Conservation (phyloP, 2,888 invertebrate genomes). For the Leptopterna dolabrata region DNA sequence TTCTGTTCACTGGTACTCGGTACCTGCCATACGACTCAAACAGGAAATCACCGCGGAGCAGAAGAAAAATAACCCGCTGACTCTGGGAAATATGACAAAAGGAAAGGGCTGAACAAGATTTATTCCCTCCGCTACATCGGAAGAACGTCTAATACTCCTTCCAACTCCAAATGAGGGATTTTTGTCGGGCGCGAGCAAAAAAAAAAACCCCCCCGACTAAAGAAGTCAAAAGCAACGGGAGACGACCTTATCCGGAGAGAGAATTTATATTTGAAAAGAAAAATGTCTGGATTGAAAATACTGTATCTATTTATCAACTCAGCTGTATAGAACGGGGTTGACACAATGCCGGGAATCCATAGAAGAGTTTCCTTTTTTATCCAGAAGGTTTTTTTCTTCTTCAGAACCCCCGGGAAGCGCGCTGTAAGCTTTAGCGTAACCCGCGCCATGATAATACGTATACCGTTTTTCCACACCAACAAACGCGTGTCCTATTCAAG, state of each 20-base stretch:
- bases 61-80: neutral
- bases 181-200: neutral
- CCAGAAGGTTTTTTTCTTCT: neutral
- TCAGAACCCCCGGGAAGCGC: neutral
- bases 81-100: neutral
- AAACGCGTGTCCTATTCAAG: slow-evolving; percentile 45
- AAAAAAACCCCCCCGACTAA: neutral
- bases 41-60: too few relatives aligned
- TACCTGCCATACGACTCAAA: too few relatives aligned
- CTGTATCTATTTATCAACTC: slow-evolving; percentile 18
- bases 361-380: neutral
- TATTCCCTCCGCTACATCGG: neutral
- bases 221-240: neutral
- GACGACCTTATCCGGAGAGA: neutral
- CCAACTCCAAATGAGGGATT: slow-evolving; percentile 19
- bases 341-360: slow-evolving; percentile 11
- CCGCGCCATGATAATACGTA: slow-evolving; percentile 28
- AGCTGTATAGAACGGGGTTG: neutral
- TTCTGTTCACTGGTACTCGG: too few relatives aligned
- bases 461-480: slow-evolving; percentile 1
- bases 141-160: neutral
- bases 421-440: slow-evolving; percentile 5
- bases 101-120: neutral
- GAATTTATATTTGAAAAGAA: slow-evolving; percentile 29
- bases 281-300: slow-evolving; percentile 22